Evolutionary conservation across 2,888 invertebrate species (phyloP), one percentile per base, ranked within the genome.

Genomic region (Lasioglossum villosulum): DNA sequence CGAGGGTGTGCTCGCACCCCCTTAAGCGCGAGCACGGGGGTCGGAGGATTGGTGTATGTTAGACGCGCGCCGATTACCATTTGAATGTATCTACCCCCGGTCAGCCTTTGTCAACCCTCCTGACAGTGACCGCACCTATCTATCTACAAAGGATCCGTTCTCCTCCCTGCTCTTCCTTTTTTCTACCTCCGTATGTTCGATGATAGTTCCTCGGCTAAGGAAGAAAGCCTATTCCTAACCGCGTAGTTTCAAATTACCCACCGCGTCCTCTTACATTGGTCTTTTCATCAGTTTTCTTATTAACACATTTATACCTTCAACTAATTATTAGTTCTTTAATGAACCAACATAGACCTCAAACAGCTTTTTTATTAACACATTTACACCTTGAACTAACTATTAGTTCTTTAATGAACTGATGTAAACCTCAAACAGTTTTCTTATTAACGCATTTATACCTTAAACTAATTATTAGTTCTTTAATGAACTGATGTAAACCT

Each of bases 61-160:
- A 93, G 93, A 93, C 88, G 91, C 90, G 90, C 92, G 91, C 90
- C 91, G 91, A 94, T 95, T 95, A 94, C 93, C 95, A 95, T 95
- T 91, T 94, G 94, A 95, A 95, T 95, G 93, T 88, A 86, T 90
- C 86, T 87, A 83, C 90, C 87, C 90, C 87, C 90, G 92, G 93
- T 92, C 93, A 93, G 92, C 93, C 92, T 94, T 94, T 94, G 94
- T 94, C 93, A 91, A 89, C 83, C 90, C 90, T 90, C 90, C 88
- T 91, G 84, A 87, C 88, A 89, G 89, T 92, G 91, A 93, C 92
- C 93, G 88, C 91, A 90, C 89, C 87, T 90, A 90, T 89, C 85
- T 89, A 85, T 88, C 87, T 86, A 79, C 73, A 82, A 82, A 80
- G 86, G 86, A 83, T 87, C 78, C 83, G 79, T 85, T 88, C 79